Evolutionary conservation across 2,113 vertebrate species (phyloP), one percentile per base, ranked within the genome.

Genomic region (Azemiops feae): DNA sequence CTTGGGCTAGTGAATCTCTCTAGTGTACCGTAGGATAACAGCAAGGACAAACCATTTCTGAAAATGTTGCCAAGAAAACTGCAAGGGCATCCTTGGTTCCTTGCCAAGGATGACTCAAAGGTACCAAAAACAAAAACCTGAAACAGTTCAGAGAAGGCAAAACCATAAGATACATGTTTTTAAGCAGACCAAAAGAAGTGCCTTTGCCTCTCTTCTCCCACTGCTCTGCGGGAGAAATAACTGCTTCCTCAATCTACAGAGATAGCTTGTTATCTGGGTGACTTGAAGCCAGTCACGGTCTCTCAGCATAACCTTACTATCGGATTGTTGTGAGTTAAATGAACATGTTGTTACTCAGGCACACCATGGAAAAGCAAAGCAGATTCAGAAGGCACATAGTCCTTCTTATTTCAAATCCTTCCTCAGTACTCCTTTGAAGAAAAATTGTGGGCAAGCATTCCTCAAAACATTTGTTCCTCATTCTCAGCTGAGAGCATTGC

Each of bases 401-500:
- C 74, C 74, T 81, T 10, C 34, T 81, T 81, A 81, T 81, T 34
- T 81, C 18, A 20, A 22, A 9, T 81, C 74, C 34, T 81, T 81
- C 18, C 34, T 81, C 6, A 22, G 34, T 43, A 81, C 74, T 81
- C 34, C 16, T 81, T 43, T 34, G 50, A 88, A 53, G 43, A n/a
- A 30, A 64, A 30, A 45, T 43, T 20, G 9, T 89, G 43, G 7
- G 25, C 25, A 91, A 20, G 81, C 22, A 27, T 43, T 86, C 69
- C 20, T 85, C 18, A 81, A 43, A 57, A 85, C 14, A 87, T 55
- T 89, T 89, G 69, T 87, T 52, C 69, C 89, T 34, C 0, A 0
- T 43, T 93, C 45, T 50, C 87, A 93, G 43, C 47, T 58, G 74
- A 25, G 89, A 91, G 30, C 0, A 1, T 27, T 34, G 0, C 90